Conservation (phyloP, 2,797 vertebrate genomes). For the Oreochromis mossambicus region DNA sequence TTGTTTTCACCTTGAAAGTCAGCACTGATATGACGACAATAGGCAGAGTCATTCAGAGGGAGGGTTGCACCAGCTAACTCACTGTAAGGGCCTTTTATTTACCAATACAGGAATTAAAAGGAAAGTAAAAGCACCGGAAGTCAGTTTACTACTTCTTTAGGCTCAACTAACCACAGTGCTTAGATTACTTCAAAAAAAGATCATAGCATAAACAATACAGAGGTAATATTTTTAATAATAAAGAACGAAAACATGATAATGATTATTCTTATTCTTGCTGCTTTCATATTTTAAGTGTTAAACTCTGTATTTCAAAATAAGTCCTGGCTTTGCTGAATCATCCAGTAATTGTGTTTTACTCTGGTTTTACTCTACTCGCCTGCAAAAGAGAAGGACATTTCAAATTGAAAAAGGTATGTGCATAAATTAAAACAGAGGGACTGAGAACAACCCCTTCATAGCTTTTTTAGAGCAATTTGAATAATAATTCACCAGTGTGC, state of each 20-base stretch:
- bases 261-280: background rate
- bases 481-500: background rate
- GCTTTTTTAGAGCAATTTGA: background rate
- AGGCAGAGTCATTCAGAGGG: background rate
- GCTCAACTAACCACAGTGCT: background rate
- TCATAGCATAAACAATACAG: background rate
- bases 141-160: background rate
- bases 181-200: background rate
- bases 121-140: background rate
- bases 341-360: background rate
- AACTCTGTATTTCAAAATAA: background rate
- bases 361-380: background rate
- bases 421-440: background rate
- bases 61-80: background rate
- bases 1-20: background rate
- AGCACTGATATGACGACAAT: background rate
- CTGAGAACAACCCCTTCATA: background rate
- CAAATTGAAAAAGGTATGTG: background rate
- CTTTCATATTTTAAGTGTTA: background rate
- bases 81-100: background rate
- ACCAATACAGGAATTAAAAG: background rate
- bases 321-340: background rate
- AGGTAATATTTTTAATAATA: background rate
- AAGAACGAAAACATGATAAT: background rate
- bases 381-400: background rate